Evolutionary conservation across 2,888 invertebrate genomes (phyloP).

Genomic region (Phengaris arion): DNA sequence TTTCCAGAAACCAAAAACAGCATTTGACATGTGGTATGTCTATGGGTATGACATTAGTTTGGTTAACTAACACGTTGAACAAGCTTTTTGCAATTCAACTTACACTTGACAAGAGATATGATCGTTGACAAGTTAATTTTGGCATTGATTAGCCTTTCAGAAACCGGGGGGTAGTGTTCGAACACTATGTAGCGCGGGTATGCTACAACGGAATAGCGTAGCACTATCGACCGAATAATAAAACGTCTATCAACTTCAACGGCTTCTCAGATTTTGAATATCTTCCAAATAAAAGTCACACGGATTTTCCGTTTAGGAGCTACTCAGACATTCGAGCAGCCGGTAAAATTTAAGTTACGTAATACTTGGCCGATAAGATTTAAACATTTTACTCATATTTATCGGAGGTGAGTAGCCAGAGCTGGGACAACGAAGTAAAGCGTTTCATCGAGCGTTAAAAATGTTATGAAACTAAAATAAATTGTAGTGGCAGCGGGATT

Average conservation of each 20-base stretch:
- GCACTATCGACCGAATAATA: background rate
- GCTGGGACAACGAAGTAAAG: background rate
- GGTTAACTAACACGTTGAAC: too few species aligned
- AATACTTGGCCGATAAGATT: too few species aligned
- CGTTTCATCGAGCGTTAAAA: background rate
- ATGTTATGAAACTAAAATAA: slow-evolving; percentile 12
- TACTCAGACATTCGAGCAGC: background rate
- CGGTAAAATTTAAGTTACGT: background rate
- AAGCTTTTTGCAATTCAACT: too few species aligned
- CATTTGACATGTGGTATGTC: too few species aligned
- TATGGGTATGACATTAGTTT: too few species aligned
- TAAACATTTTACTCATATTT: background rate
- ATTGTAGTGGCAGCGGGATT: slow-evolving; percentile 16
- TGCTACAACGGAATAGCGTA: too few species aligned
- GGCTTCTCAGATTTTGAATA: background rate
- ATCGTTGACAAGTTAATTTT: too few species aligned
- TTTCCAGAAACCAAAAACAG: too few species aligned
- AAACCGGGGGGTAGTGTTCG: too few species aligned
- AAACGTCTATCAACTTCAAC: background rate
- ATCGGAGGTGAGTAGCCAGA: background rate
- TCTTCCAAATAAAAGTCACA: background rate
- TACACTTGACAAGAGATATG: too few species aligned
- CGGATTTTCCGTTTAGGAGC: background rate
- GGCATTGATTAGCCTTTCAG: too few species aligned
- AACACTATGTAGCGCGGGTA: too few species aligned